Conservation (phyloP, 1,140 invertebrate genomes). For the Camponotus vicinus region DNA sequence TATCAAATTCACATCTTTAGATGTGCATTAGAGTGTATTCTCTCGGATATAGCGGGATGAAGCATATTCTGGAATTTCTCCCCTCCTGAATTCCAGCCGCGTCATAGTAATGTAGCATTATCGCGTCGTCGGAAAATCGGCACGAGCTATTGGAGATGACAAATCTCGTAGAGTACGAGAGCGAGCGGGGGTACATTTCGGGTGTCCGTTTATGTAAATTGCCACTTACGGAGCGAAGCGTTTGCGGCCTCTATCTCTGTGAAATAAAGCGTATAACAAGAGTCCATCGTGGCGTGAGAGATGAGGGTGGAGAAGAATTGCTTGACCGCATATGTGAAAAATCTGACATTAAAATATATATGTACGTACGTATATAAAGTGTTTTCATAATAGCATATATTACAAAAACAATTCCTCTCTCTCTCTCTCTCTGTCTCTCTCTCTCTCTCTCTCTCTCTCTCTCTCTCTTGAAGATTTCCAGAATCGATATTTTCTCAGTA, state of each 20-base stretch:
- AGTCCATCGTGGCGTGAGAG: neutral
- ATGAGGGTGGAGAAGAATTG: neutral
- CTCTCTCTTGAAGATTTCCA: neutral
- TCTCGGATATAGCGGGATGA: neutral
- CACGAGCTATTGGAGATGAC: conserved; percentile 71
- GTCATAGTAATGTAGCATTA: conserved; percentile 58
- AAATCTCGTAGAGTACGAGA: conserved; percentile 68
- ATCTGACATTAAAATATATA: conserved; percentile 15
- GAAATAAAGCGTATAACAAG: conserved; percentile 74
- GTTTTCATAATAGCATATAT: conserved; percentile 28
- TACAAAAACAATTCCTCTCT: neutral
- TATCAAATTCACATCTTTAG: conserved; percentile 9
- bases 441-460: neutral
- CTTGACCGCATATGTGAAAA: neutral
- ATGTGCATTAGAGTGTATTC: neutral
- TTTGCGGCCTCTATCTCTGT: conserved; percentile 63
- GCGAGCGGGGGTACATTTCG: conserved; percentile 56
- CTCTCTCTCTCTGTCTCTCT: no score
- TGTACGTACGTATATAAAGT: neutral
- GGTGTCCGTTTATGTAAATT: conserved; percentile 79
- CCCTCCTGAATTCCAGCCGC: conserved; percentile 47
- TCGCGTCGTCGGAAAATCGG: conserved; percentile 60
- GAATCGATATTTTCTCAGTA: neutral
- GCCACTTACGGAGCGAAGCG: conserved; percentile 73
- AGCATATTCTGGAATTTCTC: conserved; percentile 35